Evolutionary conservation across 2,113 vertebrate species (phyloP).

Genomic region (Anhinga rufa): DNA sequence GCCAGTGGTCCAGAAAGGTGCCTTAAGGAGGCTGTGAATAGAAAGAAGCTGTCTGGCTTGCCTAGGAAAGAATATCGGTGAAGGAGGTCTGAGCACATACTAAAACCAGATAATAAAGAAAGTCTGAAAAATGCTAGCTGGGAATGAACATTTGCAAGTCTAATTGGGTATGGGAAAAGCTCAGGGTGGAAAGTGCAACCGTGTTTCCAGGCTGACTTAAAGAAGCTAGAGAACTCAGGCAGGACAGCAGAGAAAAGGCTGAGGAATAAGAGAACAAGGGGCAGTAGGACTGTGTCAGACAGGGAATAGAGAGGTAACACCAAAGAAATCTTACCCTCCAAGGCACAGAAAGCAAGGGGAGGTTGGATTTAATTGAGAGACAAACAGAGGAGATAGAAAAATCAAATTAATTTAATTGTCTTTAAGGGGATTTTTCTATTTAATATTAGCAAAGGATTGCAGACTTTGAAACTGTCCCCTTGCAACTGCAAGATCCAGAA

Average conservation of each 20-base stretch:
- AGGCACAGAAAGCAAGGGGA: background rate
- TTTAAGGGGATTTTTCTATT: background rate
- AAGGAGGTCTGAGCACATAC: fast-evolving
- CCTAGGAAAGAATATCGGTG: background rate
- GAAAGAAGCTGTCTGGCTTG: background rate
- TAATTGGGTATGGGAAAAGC: background rate
- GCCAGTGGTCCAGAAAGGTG: background rate
- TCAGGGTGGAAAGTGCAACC: background rate
- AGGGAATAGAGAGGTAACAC: background rate
- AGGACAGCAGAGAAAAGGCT: background rate
- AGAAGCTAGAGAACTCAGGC: background rate
- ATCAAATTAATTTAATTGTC: background rate
- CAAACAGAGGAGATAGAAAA: background rate
- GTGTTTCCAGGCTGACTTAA: background rate
- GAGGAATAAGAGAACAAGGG: background rate
- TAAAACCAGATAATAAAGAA: background rate
- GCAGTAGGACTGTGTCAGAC: background rate
- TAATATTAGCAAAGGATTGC: background rate
- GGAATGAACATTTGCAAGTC: background rate
- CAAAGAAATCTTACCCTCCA: background rate
- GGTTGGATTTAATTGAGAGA: background rate
- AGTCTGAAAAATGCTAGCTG: background rate
- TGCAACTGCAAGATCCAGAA: background rate
- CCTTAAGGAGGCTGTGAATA: background rate
- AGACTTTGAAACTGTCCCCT: background rate